Evolutionary conservation across 2,113 vertebrate species (phyloP).

Genomic region (Alethe diademata): DNA sequence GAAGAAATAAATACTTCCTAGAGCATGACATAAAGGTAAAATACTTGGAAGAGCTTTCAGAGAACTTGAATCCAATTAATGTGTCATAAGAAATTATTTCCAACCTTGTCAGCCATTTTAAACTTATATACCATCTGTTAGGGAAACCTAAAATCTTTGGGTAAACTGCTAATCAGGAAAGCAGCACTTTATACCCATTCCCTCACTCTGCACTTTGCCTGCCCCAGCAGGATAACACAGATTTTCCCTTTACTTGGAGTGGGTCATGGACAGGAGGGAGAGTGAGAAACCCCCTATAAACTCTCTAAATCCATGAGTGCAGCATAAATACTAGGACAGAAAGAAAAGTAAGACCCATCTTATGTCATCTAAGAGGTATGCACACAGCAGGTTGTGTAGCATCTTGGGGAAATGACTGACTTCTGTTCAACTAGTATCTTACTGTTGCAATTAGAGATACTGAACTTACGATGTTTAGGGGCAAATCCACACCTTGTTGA

Average conservation of each 20-base stretch:
- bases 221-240: neutral
- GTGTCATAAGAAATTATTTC: conserved; percentile 37
- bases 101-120: conserved; percentile 31
- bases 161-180: neutral
- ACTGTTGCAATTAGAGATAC: neutral
- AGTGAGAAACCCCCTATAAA: neutral
- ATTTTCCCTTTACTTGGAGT: neutral
- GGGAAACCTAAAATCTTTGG: neutral
- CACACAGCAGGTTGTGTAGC: neutral
- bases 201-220: neutral
- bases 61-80: conserved; percentile 34
- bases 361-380: neutral
- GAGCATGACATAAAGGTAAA: conserved; percentile 31
- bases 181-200: neutral
- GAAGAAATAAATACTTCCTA: conserved; percentile 34
- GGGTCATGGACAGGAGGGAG: neutral
- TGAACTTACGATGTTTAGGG: neutral
- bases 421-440: neutral
- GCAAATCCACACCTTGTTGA: neutral
- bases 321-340: neutral
- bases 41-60: conserved; percentile 18
- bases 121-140: conserved; percentile 42
- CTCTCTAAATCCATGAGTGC: neutral
- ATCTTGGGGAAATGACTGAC: neutral
- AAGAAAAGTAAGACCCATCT: neutral